These are phyloP conservation scores for Ctenochaetus hawaiiensis DNA, from an alignment of 2,797 vertebrate genomes.

Conservation along the genomic window DNA sequence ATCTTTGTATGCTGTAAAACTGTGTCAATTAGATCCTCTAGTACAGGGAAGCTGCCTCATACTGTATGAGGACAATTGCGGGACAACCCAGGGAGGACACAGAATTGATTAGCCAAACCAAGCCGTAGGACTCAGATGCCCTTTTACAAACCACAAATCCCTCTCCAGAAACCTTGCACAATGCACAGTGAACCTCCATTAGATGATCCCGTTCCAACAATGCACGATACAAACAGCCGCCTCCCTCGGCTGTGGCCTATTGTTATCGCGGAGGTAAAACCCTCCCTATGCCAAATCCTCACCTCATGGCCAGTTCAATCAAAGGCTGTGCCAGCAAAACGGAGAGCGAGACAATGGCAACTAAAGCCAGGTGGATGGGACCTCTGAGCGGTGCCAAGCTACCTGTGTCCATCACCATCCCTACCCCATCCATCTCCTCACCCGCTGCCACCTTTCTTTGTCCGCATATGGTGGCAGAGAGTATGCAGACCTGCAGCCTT, in stretches of 20 bases:
- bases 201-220: conserved; percentile 71
- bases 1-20: conserved; percentile 44
- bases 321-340: conserved; percentile 70
- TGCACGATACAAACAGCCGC: conserved; percentile 56
- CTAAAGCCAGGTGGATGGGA: conserved; percentile 72
- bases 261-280: conserved; percentile 75
- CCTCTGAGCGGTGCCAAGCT: conserved; percentile 66
- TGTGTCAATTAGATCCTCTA: conserved; percentile 54
- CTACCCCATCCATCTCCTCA: conserved; percentile 55
- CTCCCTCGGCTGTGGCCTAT: conserved; percentile 64
- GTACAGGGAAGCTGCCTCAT: conserved; percentile 50
- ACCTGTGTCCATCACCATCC: conserved; percentile 72
- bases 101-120: conserved; percentile 66
- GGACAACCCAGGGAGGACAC: conserved; percentile 54
- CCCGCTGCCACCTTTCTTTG: conserved; percentile 70
- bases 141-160: conserved; percentile 73
- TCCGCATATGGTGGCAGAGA: conserved; percentile 61
- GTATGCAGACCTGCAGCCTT: conserved; percentile 69
- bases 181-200: conserved; percentile 69
- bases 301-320: conserved; percentile 76
- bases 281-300: conserved; percentile 70
- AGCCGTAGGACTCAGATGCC: conserved; percentile 62
- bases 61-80: conserved; percentile 45
- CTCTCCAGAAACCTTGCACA: conserved; percentile 65
- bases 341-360: conserved; percentile 70